Evolutionary conservation across 2,113 vertebrate species (phyloP), one percentile per base, ranked within the genome.

Genomic region (Redunca redunca): DNA sequence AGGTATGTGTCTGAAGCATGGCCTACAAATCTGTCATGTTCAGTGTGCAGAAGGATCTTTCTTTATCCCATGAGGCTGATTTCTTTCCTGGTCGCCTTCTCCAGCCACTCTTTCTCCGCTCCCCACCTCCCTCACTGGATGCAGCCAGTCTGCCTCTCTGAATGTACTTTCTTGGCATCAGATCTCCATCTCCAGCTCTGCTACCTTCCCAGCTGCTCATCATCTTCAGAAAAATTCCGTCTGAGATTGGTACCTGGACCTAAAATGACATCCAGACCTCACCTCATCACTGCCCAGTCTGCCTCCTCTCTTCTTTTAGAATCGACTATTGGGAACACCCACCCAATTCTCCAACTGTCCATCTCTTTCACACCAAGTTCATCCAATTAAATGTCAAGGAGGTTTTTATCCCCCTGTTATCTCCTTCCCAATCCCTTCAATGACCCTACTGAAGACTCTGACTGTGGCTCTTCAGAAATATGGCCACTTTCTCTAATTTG

Each of bases 1-100:
- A 94, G 95, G 93, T 97, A 87, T 85, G 95, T 97, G 98, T 97
- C 97, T 98, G 95, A 98, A 97, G 97, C 98, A 90, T 97, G 98
- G 96, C 96, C 96, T 97, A 93, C 96, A 97, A 98, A 98, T 98
- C 98, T 98, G 98, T 97, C 96, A 86, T 95, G 93, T 94, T 93
- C 96, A 91, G 62, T 74, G 96, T 95, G 97, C 96, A 93, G 46
- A 88, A 83, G 96, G 85, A 95, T 93, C 91, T 98, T 98, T 97
- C 97, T 96, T 97, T 97, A 92, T 94, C 91, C 96, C 60, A 13
- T 15, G 89, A 87, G 87, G 83, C 97, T 93, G 95, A 96, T 91
- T 92, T 96, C 93, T 93, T 96, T 93, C 71, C 52, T 77, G 57
- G 89, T 95, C 90, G 94, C 93, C 50, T 80, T 87, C 94, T 96